A percentile compares a stretch with the other conserved stretches of the same genome.
phyloP scores from a whole-genome alignment of 2,888 invertebrate genomes.

The Heliothis peltigera region DNA sequence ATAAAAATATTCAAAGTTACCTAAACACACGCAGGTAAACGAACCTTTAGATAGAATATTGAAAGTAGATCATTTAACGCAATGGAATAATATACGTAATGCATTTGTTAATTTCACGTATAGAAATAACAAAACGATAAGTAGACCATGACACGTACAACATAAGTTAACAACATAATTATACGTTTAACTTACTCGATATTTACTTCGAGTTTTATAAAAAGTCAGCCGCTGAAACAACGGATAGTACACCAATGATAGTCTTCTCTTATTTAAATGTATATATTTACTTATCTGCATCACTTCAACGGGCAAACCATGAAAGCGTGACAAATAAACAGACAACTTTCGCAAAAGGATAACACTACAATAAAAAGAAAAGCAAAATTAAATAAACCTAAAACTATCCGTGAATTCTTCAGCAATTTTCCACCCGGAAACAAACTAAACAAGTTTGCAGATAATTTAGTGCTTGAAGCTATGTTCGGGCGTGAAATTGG shows the following conservation, averaged over 20 bases:
- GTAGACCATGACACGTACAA: slow-evolving; percentile 28
- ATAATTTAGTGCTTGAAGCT: slow-evolving; percentile 38
- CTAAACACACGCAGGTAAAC: background rate
- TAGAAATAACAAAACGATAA: slow-evolving; percentile 31
- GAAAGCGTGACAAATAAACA: too few relatives aligned
- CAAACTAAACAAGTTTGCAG: slow-evolving; percentile 34
- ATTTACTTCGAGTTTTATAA: background rate
- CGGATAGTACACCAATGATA: background rate
- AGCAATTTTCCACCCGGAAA: slow-evolving; percentile 51
- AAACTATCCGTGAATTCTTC: slow-evolving; percentile 18
- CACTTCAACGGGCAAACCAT: too few relatives aligned
- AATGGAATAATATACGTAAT: slow-evolving; percentile 13
- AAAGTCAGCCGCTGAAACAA: background rate
- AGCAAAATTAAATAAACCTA: background rate
- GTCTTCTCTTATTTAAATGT: background rate
- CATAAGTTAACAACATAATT: slow-evolving; percentile 20
- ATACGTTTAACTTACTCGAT: slow-evolving; percentile 1
- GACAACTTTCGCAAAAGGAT: background rate
- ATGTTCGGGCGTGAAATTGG: slow-evolving; percentile 51
- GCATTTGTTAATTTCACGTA: slow-evolving; percentile 21
- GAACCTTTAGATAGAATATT: slow-evolving; percentile 1
- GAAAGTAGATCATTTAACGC: slow-evolving; percentile 13
- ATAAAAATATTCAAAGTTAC: slow-evolving; percentile 31
- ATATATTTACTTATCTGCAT: background rate
- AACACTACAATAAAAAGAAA: background rate